phyloP scores from a whole-genome alignment of 2,113 vertebrate species.

The Notiomystis cincta region DNA sequence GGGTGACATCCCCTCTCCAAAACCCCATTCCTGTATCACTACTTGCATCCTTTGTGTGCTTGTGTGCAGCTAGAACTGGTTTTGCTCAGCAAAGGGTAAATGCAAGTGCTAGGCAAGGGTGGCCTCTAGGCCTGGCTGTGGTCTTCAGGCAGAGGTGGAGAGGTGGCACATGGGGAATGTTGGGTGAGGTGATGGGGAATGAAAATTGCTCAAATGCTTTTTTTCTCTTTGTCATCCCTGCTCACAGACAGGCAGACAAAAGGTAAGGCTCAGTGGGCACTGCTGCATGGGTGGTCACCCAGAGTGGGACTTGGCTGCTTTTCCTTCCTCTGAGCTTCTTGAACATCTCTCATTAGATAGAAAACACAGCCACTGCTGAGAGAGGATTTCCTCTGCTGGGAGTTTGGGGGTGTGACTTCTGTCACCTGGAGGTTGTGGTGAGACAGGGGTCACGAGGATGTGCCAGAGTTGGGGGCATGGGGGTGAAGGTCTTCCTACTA shows the following conservation, averaged over 20 bases:
- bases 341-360: background rate
- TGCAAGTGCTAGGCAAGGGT: fast-evolving
- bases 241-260: conserved; percentile 75
- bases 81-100: background rate
- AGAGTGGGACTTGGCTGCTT: background rate
- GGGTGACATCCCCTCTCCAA: background rate
- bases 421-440: background rate
- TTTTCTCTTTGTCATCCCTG: conserved; percentile 17
- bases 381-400: background rate
- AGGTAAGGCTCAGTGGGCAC: conserved; percentile 43
- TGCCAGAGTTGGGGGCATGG: background rate
- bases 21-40: fast-evolving
- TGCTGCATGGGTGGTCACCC: background rate
- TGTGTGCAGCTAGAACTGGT: background rate
- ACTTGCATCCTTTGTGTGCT: fast-evolving
- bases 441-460: background rate
- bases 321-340: background rate
- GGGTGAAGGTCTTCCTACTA: fast-evolving
- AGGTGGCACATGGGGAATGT: fast-evolving
- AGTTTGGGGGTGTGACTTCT: background rate
- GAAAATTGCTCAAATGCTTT: background rate
- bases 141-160: background rate
- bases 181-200: background rate
- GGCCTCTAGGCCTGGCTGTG: background rate
- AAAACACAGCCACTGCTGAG: background rate